Evolutionary conservation across 2,113 vertebrate genomes (phyloP).

Genomic region (Psittacus erithacus): DNA sequence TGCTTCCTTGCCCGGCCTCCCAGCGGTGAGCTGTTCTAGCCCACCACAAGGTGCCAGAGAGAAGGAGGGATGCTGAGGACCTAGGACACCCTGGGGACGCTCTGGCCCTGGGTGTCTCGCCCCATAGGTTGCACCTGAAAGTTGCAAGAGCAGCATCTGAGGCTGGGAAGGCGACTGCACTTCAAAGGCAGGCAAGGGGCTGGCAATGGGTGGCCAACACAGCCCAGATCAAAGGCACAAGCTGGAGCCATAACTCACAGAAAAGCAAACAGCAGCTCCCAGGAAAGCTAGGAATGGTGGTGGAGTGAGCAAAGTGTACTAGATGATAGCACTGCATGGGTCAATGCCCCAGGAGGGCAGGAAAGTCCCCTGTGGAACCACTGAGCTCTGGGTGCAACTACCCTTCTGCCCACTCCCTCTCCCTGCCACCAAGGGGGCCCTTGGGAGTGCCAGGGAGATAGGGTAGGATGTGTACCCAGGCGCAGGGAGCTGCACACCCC

Average conservation of each 20-base stretch:
- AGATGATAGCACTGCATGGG: constrained; percentile 56
- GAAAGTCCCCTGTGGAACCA: background rate
- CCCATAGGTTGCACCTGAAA: background rate
- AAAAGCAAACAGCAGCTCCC: constrained; percentile 77
- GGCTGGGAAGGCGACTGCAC: constrained; percentile 28
- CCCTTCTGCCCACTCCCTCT: background rate
- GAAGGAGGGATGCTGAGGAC: background rate
- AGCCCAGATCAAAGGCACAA: constrained; percentile 77
- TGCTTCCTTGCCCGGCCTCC: background rate
- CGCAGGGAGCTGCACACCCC: background rate
- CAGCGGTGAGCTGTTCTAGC: fast-evolving
- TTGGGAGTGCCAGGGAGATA: background rate
- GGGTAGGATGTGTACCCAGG: background rate
- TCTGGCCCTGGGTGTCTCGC: background rate
- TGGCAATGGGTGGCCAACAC: constrained; percentile 29
- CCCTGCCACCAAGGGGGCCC: background rate
- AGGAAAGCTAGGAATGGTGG: constrained; percentile 50
- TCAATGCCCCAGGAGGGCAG: constrained; percentile 58
- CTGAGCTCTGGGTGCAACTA: background rate
- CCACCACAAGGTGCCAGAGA: background rate
- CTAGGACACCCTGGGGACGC: background rate
- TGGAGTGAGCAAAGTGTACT: constrained; percentile 69
- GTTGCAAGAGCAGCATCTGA: background rate
- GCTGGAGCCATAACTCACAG: constrained; percentile 73
- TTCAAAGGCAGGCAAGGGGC: constrained; percentile 63